phyloP scores from a whole-genome alignment of 2,113 vertebrate genomes.

The Rhegmatorhina hoffmannsi region DNA sequence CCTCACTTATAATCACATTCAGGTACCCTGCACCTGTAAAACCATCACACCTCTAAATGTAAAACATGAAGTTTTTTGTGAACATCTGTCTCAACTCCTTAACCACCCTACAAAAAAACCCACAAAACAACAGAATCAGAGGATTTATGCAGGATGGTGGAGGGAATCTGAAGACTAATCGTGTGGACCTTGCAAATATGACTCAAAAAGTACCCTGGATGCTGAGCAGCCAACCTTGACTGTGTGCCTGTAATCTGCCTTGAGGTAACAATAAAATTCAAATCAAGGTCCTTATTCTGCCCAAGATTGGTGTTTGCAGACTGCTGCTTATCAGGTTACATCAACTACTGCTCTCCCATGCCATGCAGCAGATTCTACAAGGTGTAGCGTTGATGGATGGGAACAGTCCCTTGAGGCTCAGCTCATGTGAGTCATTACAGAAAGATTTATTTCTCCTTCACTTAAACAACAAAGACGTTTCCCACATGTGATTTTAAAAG shows the following conservation, averaged over 20 bases:
- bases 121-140: too few species aligned
- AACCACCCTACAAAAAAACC: not conserved
- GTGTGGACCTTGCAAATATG: not conserved
- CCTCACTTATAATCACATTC: not conserved
- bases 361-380: not conserved
- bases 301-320: not conserved
- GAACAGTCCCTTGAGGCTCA: conserved; percentile 7
- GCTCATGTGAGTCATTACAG: conserved; percentile 12
- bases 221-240: not conserved
- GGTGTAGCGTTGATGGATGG: not conserved
- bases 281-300: conserved; percentile 9
- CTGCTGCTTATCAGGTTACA: conserved; percentile 12
- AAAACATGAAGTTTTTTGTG: not conserved
- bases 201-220: not conserved
- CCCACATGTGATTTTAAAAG: conserved; percentile 13
- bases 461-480: conserved; percentile 24
- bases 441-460: conserved; percentile 40
- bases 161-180: not conserved
- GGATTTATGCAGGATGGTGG: not conserved
- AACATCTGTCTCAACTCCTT: not conserved
- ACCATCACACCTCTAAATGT: not conserved
- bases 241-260: not conserved
- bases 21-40: not conserved
- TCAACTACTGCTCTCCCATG: not conserved
- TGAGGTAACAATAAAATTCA: conserved; percentile 23